These are phyloP conservation scores for Propithecus coquereli DNA, from an alignment of 2,113 vertebrate genomes.

Conservation along the genomic window DNA sequence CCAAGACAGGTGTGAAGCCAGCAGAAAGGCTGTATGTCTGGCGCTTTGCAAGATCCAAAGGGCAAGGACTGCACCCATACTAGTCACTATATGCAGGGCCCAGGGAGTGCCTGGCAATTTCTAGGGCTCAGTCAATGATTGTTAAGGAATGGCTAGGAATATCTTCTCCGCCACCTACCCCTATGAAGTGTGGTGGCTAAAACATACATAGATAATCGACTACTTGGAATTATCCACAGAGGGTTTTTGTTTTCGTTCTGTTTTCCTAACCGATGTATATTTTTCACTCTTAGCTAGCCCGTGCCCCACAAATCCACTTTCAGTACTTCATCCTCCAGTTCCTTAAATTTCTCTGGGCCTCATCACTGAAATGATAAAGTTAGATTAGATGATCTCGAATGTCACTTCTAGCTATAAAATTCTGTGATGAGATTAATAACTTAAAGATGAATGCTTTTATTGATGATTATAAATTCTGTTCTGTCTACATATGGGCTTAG, in stretches of 20 bases:
- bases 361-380: conserved; percentile 47
- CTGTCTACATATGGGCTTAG: not conserved
- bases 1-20: not conserved
- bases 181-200: not conserved
- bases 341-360: conserved; percentile 12
- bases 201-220: not conserved
- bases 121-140: not conserved
- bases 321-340: not conserved
- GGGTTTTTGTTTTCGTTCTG: not conserved
- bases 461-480: conserved; percentile 55
- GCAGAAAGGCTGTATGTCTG: not conserved
- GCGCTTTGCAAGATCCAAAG: not conserved
- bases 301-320: not conserved
- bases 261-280: not conserved
- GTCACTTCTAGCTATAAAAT: conserved; percentile 48
- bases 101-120: not conserved
- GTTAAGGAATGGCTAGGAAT: not conserved
- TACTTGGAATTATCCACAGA: not conserved
- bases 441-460: conserved; percentile 61
- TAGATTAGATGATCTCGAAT: conserved; percentile 54
- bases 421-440: conserved; percentile 52
- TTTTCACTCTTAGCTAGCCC: not conserved
- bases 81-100: not conserved
- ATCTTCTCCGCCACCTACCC: not conserved
- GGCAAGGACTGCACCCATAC: not conserved